Evolutionary conservation across 2,888 invertebrate species (phyloP).

Genomic region (Pecten maximus): DNA sequence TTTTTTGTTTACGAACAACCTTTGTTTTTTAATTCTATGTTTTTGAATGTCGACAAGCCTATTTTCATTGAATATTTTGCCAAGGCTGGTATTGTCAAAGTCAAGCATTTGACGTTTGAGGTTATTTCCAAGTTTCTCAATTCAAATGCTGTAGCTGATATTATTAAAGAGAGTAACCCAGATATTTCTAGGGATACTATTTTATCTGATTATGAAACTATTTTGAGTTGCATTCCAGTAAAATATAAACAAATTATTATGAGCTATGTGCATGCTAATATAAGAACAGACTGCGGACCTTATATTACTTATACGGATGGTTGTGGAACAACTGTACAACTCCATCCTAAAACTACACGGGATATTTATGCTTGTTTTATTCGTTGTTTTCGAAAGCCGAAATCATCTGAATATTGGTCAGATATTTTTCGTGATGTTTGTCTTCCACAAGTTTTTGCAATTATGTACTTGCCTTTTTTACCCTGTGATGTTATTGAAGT

Average conservation of each 20-base stretch:
- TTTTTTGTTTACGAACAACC: too few species aligned
- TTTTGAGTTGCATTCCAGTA: background rate
- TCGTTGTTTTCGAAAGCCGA: background rate
- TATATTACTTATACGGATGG: too few species aligned
- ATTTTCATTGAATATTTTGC: too few species aligned
- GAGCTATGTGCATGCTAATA: background rate
- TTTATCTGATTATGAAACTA: background rate
- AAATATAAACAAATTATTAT: background rate
- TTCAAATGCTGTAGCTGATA: background rate
- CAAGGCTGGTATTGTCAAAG: too few species aligned
- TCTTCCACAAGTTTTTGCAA: too few species aligned
- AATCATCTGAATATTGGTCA: background rate
- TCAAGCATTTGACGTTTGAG: too few species aligned
- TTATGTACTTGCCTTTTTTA: too few species aligned
- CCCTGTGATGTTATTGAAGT: too few species aligned
- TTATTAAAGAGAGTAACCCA: background rate
- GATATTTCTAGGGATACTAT: background rate
- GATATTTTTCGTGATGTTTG: too few species aligned
- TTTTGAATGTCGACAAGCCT: too few species aligned
- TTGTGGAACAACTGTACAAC: too few species aligned
- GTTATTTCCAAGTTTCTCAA: background rate
- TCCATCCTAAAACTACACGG: background rate
- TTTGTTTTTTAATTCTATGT: too few species aligned
- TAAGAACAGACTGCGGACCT: background rate
- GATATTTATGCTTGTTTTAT: background rate